phyloP scores from a whole-genome alignment of 2,888 invertebrate species.

The Amiota communis region DNA sequence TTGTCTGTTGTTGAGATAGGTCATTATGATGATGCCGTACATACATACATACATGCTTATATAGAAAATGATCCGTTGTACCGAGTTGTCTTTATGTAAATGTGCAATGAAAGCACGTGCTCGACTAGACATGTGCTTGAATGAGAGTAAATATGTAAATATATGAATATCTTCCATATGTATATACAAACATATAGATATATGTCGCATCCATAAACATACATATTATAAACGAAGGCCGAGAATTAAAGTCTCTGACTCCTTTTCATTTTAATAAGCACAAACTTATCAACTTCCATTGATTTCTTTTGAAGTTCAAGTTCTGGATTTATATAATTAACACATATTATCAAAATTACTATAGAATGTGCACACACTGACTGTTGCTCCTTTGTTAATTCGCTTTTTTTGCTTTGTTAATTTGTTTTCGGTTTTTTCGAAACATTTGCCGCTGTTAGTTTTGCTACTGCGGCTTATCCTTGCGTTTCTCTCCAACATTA shows the following conservation, averaged over 20 bases:
- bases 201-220: too few relatives aligned
- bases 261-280: background rate
- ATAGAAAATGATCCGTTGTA: background rate
- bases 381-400: conserved; percentile 27
- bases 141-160: conserved; percentile 6
- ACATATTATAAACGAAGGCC: too few relatives aligned
- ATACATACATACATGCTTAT: too few relatives aligned
- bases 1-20: conserved; percentile 14
- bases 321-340: too few relatives aligned
- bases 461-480: conserved; percentile 1
- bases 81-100: background rate
- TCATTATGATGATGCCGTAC: background rate
- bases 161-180: background rate
- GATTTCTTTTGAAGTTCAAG: too few relatives aligned
- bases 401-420: background rate
- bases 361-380: background rate
- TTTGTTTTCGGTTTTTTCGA: background rate
- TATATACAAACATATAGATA: too few relatives aligned
- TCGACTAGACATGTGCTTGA: background rate
- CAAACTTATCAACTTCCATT: too few relatives aligned
- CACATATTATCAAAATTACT: too few relatives aligned
- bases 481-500: conserved; percentile 8
- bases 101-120: conserved; percentile 15
- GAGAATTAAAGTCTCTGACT: background rate
- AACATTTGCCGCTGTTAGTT: background rate